Conservation (phyloP, 2,113 vertebrate species). For the Oncorhynchus clarkii region DNA sequence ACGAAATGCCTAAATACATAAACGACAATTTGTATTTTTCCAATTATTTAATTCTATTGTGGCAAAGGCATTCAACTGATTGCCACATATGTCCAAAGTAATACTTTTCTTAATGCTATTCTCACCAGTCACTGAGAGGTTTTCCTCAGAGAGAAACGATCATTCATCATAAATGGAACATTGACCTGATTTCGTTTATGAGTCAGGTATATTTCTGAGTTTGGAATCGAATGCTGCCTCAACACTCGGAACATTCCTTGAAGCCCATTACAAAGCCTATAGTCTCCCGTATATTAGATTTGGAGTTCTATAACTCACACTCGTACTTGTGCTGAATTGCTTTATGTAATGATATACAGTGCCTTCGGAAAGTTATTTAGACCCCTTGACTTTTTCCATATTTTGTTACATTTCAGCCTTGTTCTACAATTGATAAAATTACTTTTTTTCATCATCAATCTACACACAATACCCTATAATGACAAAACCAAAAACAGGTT, state of each 20-base stretch:
- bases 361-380: no score
- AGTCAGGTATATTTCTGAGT: neutral
- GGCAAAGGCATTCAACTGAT: neutral
- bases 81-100: neutral
- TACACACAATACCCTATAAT: no score
- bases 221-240: neutral
- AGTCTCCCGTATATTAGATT: no score
- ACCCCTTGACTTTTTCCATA: no score
- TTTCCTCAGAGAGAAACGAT: neutral
- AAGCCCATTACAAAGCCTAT: no score
- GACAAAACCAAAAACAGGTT: no score
- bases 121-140: neutral
- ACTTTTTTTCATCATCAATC: no score
- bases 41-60: constrained; percentile 13
- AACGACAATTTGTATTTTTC: constrained; percentile 16
- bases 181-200: neutral
- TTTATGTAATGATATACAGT: no score
- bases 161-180: neutral
- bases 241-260: neutral
- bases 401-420: no score
- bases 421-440: no score
- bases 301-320: no score
- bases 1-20: neutral
- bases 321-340: no score
- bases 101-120: neutral